Conservation (phyloP, 2,113 vertebrate genomes). For the Caranx ignobilis region DNA sequence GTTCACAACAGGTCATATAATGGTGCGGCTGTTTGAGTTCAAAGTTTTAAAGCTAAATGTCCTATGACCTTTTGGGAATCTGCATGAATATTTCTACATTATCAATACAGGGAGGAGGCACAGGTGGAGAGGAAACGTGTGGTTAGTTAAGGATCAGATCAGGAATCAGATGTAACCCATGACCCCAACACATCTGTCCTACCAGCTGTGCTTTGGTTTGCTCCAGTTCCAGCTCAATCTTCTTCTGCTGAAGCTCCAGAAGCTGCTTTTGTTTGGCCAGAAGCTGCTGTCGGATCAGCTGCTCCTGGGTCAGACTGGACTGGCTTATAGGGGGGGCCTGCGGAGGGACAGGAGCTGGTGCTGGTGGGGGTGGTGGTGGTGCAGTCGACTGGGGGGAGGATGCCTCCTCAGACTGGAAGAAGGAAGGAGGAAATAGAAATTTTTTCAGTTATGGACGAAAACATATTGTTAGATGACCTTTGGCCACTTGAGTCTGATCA, state of each 20-base stretch:
- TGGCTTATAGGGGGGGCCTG: slow-evolving; percentile 82
- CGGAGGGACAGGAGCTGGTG: slow-evolving; percentile 64
- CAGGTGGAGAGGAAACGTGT: too few relatives aligned
- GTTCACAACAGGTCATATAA: too few relatives aligned
- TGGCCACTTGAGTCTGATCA: too few relatives aligned
- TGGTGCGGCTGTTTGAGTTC: too few relatives aligned
- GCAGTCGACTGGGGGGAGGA: slow-evolving; percentile 82
- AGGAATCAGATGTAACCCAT: too few relatives aligned
- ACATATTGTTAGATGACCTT: too few relatives aligned
- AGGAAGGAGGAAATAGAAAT: background rate
- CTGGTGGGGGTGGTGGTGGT: slow-evolving; percentile 69
- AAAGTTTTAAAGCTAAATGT: too few relatives aligned
- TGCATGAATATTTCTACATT: too few relatives aligned
- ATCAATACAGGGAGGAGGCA: too few relatives aligned
- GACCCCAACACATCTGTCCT: slow-evolving; percentile 62
- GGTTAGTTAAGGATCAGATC: too few relatives aligned
- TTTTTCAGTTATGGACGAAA: too few relatives aligned
- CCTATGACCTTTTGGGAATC: too few relatives aligned
- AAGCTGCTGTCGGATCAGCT: slow-evolving; percentile 95
- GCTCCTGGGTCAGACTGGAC: slow-evolving; percentile 95
- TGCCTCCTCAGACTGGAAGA: slow-evolving; percentile 88
- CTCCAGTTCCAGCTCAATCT: slow-evolving; percentile 97
- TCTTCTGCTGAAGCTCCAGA: slow-evolving; percentile 99
- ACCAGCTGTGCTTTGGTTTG: slow-evolving; percentile 99
- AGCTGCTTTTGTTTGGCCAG: slow-evolving; percentile 98